Base-by-base conservation (phyloP, 2,888 invertebrate genomes). In the Baronia brevicornis region DNA sequence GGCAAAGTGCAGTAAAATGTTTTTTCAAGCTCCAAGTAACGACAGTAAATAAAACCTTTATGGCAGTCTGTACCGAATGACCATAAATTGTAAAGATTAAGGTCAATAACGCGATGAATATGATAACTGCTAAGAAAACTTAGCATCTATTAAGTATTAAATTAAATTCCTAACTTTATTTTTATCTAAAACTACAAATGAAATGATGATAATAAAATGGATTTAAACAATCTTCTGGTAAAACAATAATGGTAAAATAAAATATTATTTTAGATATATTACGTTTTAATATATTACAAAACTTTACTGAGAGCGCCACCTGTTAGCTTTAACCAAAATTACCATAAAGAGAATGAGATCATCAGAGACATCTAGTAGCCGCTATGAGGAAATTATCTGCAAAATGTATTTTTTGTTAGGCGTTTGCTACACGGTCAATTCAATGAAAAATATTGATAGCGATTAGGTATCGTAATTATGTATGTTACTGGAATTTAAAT, bases 51-150 rank as follows among this genome's bases (percentile, higher is more conserved):
- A 78, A 78, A 74, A 74, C 72, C 57, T 69, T 72, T 74, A 79
- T 73, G 69, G 71, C 60, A 64, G 61, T 69, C 50, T 62, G 70
- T 62, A 67, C 70, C 65, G 60, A 70, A 75, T 74, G 70, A 64
- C 70, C 69, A 73, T 79, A 77, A 73, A 77, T 77, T 75, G 62
- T 65, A 56, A 59, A 75, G 74, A 77, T 78, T 79, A 78, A 75
- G 75, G 77, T 75, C 77, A 77, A 77, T 75, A 77, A 62, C 67
- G 70, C 73, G 61, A 69, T 69, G 66, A 57, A 69, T 72, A 75
- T 72, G 68, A 74, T 72, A 73, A 69, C 68, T 63, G 61, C 69
- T 55, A 62, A 60, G 64, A 65, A 68, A 64, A 56, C 49, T 43
- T 38, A 47, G 41, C 43, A 28, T 34, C 30, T 33, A 38, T 33